These are phyloP conservation scores for Prunella fulvescens DNA, from an alignment of 2,113 vertebrate species.

Conservation along the genomic window DNA sequence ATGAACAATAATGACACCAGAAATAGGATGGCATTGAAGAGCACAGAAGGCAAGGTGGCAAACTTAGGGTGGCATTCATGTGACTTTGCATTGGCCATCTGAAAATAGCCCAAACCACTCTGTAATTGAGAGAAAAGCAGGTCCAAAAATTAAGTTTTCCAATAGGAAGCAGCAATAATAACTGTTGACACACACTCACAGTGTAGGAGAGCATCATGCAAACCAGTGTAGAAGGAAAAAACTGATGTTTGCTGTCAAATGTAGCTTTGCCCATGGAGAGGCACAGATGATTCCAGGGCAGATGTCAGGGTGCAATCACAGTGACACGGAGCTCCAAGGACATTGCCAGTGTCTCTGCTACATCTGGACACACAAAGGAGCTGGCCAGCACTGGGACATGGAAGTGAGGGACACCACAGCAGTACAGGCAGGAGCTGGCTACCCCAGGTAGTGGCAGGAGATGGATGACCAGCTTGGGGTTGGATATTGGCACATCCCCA, in stretches of 20 bases:
- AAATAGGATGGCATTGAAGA: not conserved
- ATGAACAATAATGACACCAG: no score
- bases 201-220: not conserved
- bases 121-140: not conserved
- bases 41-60: not conserved
- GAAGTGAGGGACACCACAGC: not conserved
- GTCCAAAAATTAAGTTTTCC: not conserved
- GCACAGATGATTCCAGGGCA: not conserved
- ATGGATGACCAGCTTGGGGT: not conserved
- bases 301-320: not conserved
- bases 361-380: not conserved
- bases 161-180: not conserved
- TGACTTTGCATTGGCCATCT: not conserved
- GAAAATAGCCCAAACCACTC: not conserved
- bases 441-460: not conserved
- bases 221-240: not conserved
- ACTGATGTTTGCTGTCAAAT: not conserved
- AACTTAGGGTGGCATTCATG: not conserved
- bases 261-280: not conserved
- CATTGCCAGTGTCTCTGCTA: rapidly evolving
- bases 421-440: not conserved
- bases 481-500: not conserved
- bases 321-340: not conserved
- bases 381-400: not conserved
- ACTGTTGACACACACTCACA: not conserved